A percentile compares a stretch with the other conserved stretches of the same genome.
These are phyloP conservation scores for Onthophagus sagittarius DNA, from an alignment of 2,888 invertebrate genomes.

Conservation along the genomic window DNA sequence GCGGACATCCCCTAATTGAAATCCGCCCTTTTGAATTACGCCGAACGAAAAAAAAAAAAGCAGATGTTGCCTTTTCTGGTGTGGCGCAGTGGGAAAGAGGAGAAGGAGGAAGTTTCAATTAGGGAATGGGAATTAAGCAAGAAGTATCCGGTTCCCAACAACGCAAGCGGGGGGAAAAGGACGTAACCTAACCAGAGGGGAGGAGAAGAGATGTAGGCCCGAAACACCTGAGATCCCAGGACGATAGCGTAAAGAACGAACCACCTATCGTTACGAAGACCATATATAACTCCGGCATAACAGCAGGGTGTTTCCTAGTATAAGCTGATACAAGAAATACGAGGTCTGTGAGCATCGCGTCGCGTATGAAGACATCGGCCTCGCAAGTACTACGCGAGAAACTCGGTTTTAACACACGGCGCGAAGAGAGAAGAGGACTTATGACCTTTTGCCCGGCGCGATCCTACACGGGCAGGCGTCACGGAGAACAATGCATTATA, in stretches of 20 bases:
- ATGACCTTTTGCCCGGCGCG: neutral
- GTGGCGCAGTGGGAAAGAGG: neutral
- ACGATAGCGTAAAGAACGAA: slow-evolving; percentile 1
- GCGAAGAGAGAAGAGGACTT: slow-evolving; percentile 1
- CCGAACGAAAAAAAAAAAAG: slow-evolving; percentile 24
- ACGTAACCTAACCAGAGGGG: too few relatives aligned
- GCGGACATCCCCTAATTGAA: slow-evolving; percentile 29
- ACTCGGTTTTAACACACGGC: neutral
- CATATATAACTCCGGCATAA: slow-evolving; percentile 45
- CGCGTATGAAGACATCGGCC: slow-evolving; percentile 47
- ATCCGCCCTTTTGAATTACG: slow-evolving; percentile 24
- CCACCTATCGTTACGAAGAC: slow-evolving; percentile 32
- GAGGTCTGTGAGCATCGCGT: slow-evolving; percentile 44
- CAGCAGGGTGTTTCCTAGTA: slow-evolving; percentile 50
- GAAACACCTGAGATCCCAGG: slow-evolving; percentile 5
- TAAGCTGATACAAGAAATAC: slow-evolving; percentile 47
- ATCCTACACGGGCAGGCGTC: slow-evolving; percentile 4
- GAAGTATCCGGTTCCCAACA: neutral
- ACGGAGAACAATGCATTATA: slow-evolving; percentile 2
- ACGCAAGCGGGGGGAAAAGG: neutral
- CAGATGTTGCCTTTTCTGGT: slow-evolving; percentile 21
- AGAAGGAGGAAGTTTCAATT: slow-evolving; percentile 5
- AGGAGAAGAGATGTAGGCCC: neutral
- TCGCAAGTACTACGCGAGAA: neutral
- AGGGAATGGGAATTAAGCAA: slow-evolving; percentile 5